Evolutionary conservation across 2,888 invertebrate species (phyloP).

Genomic region (Meliscaeva auricollis): DNA sequence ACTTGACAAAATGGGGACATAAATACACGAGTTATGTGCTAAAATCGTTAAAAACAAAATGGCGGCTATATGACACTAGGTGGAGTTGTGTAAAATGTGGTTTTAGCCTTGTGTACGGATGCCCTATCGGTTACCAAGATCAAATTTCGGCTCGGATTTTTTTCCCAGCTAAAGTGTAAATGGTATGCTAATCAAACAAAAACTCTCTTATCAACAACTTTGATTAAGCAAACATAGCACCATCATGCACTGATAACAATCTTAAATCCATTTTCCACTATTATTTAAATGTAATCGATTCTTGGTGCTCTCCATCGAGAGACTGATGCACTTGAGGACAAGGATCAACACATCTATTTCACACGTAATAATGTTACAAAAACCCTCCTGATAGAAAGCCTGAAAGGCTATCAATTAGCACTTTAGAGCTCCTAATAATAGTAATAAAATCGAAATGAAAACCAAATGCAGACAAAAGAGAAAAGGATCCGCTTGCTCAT

Average conservation of each 20-base stretch:
- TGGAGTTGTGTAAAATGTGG: too few species aligned
- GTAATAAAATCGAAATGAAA: slow-evolving; percentile 74
- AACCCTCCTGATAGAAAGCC: slow-evolving; percentile 58
- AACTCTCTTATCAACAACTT: slow-evolving; percentile 17
- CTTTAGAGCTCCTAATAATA: slow-evolving; percentile 74
- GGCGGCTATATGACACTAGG: too few species aligned
- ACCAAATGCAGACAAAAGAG: slow-evolving; percentile 38
- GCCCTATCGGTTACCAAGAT: too few species aligned
- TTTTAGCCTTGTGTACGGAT: too few species aligned
- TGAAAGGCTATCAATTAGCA: slow-evolving; percentile 74
- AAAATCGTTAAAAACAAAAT: too few species aligned
- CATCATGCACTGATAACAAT: slow-evolving; percentile 46
- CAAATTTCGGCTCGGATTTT: too few species aligned
- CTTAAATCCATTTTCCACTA: slow-evolving; percentile 35
- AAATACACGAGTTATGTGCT: too few species aligned
- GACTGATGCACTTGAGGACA: slow-evolving; percentile 54
- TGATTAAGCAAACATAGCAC: slow-evolving; percentile 51
- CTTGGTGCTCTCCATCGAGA: slow-evolving; percentile 35
- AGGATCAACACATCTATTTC: slow-evolving; percentile 68
- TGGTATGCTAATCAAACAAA: too few species aligned
- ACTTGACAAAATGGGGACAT: too few species aligned
- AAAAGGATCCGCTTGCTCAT: slow-evolving; percentile 45
- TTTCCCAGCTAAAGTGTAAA: too few species aligned
- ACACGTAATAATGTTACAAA: slow-evolving; percentile 72
- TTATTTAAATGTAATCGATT: slow-evolving; percentile 62